A percentile compares a stretch with the other conserved stretches of the same genome.
These are phyloP conservation scores for Caenorhabditis sp. DNA, from an alignment of 2,888 invertebrate genomes.

Conservation along the genomic window DNA sequence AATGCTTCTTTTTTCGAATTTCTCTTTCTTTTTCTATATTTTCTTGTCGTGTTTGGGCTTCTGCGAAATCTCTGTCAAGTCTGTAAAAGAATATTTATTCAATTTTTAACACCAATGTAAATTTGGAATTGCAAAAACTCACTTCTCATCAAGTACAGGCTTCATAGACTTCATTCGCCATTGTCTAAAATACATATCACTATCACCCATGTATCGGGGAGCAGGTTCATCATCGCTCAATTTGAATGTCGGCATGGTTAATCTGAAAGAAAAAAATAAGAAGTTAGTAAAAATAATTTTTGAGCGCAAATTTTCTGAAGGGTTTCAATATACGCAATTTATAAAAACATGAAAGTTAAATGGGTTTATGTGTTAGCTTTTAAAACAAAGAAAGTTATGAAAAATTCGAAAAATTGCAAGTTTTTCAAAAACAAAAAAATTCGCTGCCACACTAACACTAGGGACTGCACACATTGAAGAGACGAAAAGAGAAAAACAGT, in stretches of 20 bases:
- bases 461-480: too few species aligned
- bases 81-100: not conserved
- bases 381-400: too few species aligned
- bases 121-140: not conserved
- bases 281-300: not conserved
- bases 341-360: not conserved
- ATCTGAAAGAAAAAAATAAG: slow-evolving; percentile 1
- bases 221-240: slow-evolving; percentile 19
- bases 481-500: slow-evolving; percentile 2
- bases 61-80: slow-evolving; percentile 24
- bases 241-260: slow-evolving; percentile 31
- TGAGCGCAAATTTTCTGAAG: too few species aligned
- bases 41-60: slow-evolving; percentile 9
- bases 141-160: slow-evolving; percentile 22
- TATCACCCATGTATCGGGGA: slow-evolving; percentile 18
- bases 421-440: not conserved
- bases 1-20: slow-evolving; percentile 12
- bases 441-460: not conserved
- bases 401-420: not conserved
- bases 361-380: too few species aligned
- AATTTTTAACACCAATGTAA: not conserved
- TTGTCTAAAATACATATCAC: slow-evolving; percentile 30
- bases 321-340: too few species aligned
- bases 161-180: slow-evolving; percentile 29
- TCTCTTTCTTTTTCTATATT: slow-evolving; percentile 2